Evolutionary conservation across 2,113 vertebrate genomes (phyloP), one percentile per base, ranked within the genome.

Genomic region (Ascaphus truei): DNA sequence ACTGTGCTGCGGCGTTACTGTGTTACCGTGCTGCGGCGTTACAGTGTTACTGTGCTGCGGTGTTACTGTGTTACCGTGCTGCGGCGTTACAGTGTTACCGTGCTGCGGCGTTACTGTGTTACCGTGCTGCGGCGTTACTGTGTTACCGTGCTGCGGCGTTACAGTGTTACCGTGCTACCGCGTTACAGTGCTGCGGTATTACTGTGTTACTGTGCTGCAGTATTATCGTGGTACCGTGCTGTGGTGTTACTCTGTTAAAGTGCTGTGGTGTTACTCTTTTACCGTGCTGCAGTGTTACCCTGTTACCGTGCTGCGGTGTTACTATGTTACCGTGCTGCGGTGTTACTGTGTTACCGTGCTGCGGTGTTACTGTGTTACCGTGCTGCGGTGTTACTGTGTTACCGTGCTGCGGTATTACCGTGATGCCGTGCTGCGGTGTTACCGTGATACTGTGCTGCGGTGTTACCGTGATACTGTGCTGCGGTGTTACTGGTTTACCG

Each of bases 61-160:
- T 90, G 89, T 85, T 91, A 86, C 89, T 88, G 81, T 88, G 91
- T 93, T 90, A 89, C n/a, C 88, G 90, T 90, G 88, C 85, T 90
- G 86, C 89, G 37, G 90, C 90, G 89, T 85, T 91, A 86, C 89
- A 87, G 81, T 88, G 91, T 93, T 90, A 89, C n/a, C 88, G 90
- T 90, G 88, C 85, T 90, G 86, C 89, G 37, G 90, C 90, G 89
- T 85, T 91, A 86, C 89, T 88, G 81, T 88, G 91, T 93, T 90
- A 89, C n/a, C 88, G 90, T 90, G 88, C 85, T 90, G 86, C 89
- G 37, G 90, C 90, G 89, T 85, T 91, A 86, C 89, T 88, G 81
- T 88, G 91, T 93, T 90, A 89, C n/a, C 88, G 90, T 90, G 88
- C 85, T 90, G 86, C 89, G 37, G 90, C 90, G 89, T 85, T 91